phyloP scores from a whole-genome alignment of 2,797 vertebrate genomes.

The Syndactyla subalaris region DNA sequence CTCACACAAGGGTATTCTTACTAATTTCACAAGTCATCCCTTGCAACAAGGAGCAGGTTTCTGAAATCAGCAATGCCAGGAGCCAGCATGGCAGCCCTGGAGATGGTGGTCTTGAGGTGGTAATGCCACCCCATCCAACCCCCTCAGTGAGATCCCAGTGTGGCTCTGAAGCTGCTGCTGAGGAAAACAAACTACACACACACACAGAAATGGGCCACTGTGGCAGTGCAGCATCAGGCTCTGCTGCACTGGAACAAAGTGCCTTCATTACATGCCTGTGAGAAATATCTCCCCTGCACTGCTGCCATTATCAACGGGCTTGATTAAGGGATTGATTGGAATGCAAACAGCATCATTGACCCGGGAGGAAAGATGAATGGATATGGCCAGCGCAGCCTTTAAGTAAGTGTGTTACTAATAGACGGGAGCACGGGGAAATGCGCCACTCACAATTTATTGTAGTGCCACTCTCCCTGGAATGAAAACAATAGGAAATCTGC shows the following conservation, averaged over 20 bases:
- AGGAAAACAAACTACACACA: neutral
- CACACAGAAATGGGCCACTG: neutral
- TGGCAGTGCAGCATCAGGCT: neutral
- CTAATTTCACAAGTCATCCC: neutral
- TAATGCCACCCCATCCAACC: neutral
- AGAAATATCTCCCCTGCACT: slow-evolving; percentile 16
- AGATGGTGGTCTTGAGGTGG: neutral
- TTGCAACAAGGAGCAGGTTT: neutral
- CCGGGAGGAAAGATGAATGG: slow-evolving; percentile 49
- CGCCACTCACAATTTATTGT: neutral
- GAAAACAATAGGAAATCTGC: neutral
- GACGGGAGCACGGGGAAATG: slow-evolving; percentile 26
- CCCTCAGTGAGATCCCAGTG: neutral
- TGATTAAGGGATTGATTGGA: slow-evolving; percentile 62
- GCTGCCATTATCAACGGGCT: slow-evolving; percentile 41
- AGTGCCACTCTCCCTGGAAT: neutral
- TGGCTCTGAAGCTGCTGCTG: neutral
- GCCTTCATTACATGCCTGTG: neutral
- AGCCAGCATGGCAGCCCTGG: neutral
- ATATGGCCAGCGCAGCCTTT: neutral
- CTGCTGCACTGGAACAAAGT: neutral
- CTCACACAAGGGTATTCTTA: neutral
- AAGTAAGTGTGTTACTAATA: slow-evolving; percentile 31
- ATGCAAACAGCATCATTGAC: slow-evolving; percentile 55
- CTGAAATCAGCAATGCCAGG: neutral